Percentiles rank a stretch among this genome's conserved stretches.
Conservation (phyloP, 2,888 invertebrate species). For the Nephrotoma appendiculata region DNA sequence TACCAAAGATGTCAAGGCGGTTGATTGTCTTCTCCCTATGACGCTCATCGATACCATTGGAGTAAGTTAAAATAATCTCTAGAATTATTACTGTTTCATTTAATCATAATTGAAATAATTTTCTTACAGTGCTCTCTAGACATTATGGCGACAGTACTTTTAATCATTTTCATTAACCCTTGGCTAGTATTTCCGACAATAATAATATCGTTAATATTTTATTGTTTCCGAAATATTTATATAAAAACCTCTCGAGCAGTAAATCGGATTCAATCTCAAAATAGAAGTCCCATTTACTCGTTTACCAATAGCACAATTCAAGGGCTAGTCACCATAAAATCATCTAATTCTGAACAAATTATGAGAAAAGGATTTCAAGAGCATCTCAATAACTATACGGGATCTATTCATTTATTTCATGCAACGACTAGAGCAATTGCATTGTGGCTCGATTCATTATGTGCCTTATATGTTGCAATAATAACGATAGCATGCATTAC, state of each 20-base stretch:
- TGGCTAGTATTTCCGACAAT: conserved; percentile 45
- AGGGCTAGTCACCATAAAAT: conserved; percentile 64
- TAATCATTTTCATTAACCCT: conserved; percentile 48
- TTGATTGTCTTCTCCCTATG: conserved; percentile 44
- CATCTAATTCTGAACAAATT: conserved; percentile 47
- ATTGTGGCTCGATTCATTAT: conserved; percentile 78
- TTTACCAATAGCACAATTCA: conserved; percentile 61
- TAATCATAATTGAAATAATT: neutral
- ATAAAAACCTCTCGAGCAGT: conserved; percentile 39
- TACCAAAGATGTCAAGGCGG: conserved; percentile 55
- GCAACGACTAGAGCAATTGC: conserved; percentile 85
- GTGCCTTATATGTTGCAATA: conserved; percentile 67
- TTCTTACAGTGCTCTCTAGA: conserved; percentile 27
- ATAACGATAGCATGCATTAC: conserved; percentile 76
- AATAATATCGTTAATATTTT: conserved; percentile 41
- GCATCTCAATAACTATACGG: conserved; percentile 50
- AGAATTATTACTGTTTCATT: neutral
- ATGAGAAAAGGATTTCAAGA: conserved; percentile 47
- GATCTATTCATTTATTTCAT: conserved; percentile 68
- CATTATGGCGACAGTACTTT: conserved; percentile 40
- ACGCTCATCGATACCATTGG: conserved; percentile 45
- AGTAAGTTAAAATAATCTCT: conserved; percentile 25
- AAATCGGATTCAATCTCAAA: conserved; percentile 31
- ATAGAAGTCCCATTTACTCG: conserved; percentile 60
- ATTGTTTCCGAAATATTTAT: conserved; percentile 40